Percentiles rank a stretch among this genome's conserved stretches.
Conservation (phyloP, 2,888 invertebrate genomes). For the Eurytoma californica region DNA sequence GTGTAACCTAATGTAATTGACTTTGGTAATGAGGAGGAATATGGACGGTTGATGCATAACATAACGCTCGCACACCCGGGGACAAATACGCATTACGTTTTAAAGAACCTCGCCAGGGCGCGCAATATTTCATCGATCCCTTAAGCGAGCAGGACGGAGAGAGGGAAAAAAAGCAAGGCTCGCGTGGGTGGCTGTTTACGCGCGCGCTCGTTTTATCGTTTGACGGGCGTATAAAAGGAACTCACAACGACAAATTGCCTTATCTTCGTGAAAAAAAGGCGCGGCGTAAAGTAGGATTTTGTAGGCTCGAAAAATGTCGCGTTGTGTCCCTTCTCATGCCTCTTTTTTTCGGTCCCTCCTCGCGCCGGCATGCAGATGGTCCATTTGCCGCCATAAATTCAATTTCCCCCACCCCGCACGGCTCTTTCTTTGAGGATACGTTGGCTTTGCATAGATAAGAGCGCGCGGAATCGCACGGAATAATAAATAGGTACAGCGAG, state of each 20-base stretch:
- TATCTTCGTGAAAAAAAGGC: conserved; percentile 17
- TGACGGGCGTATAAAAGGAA: conserved; percentile 41
- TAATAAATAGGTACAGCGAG: too few relatives aligned
- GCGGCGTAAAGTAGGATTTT: conserved; percentile 36
- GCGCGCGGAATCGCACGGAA: too few relatives aligned
- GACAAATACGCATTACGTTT: conserved; percentile 31
- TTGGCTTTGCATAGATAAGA: background rate
- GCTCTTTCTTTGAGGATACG: conserved; percentile 11
- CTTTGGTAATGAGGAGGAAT: too few relatives aligned
- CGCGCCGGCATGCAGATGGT: conserved; percentile 34
- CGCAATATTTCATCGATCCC: conserved; percentile 50
- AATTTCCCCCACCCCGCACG: conserved; percentile 8
- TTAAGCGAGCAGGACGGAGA: background rate
- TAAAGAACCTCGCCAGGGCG: conserved; percentile 26
- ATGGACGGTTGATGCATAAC: background rate
- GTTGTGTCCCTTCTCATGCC: background rate
- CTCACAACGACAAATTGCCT: conserved; percentile 49
- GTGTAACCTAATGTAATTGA: too few relatives aligned
- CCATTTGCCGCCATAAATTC: conserved; percentile 53
- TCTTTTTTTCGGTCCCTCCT: background rate
- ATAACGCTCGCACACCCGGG: background rate
- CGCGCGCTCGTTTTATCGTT: conserved; percentile 32
- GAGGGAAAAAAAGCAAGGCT: conserved; percentile 4
- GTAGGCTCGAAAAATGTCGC: conserved; percentile 18
- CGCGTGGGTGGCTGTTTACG: background rate